Conservation (phyloP, 1,140 invertebrate species). For the Marisa cornuarietis region DNA sequence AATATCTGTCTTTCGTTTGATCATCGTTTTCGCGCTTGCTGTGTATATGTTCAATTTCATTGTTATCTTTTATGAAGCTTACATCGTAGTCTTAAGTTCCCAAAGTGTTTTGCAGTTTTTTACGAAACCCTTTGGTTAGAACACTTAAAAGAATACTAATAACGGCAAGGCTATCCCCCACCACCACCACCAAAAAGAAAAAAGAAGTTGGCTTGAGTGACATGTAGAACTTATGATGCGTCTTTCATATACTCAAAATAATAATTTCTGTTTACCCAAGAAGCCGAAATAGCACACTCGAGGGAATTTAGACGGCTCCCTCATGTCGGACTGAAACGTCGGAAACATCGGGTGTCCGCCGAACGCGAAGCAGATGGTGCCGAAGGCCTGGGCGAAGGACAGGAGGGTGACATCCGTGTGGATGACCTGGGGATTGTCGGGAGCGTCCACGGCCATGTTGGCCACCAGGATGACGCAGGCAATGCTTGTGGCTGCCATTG, state of each 20-base stretch:
- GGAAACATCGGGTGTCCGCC: constrained; percentile 66
- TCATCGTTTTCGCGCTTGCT: too few species aligned
- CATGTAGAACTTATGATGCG: too few species aligned
- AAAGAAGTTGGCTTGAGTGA: too few species aligned
- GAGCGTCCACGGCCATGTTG: constrained; percentile 20
- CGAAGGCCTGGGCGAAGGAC: constrained; percentile 63
- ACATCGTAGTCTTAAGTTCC: too few species aligned
- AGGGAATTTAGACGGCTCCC: neutral
- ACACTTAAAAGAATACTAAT: too few species aligned
- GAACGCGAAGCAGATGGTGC: constrained; percentile 67
- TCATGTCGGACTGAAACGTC: constrained; percentile 63
- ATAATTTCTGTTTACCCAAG: neutral
- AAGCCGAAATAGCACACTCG: neutral
- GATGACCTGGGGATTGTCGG: neutral
- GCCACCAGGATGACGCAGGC: constrained; percentile 54
- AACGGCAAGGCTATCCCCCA: too few species aligned
- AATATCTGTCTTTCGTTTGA: too few species aligned
- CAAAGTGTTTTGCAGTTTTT: too few species aligned
- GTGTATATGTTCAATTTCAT: too few species aligned
- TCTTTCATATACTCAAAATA: too few species aligned
- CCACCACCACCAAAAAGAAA: neutral
- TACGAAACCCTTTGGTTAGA: too few species aligned
- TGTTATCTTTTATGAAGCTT: too few species aligned
- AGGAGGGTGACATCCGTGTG: constrained; percentile 31
- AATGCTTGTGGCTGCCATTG: constrained; percentile 48